These are phyloP conservation scores for Acrobasis repandana DNA, from an alignment of 2,888 invertebrate species.

Conservation along the genomic window DNA sequence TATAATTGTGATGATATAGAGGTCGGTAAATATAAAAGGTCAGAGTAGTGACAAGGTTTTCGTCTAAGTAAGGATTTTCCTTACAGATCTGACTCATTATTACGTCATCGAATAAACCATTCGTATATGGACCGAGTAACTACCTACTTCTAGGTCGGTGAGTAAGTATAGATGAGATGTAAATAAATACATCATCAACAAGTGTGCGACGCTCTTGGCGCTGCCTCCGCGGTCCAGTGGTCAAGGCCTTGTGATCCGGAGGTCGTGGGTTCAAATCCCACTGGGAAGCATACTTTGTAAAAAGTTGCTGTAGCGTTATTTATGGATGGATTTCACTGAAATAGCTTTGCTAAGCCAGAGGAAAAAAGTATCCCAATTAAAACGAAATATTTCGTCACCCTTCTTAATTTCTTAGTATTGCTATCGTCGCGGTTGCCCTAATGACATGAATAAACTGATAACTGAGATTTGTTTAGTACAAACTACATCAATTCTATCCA, in stretches of 20 bases:
- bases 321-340: too few relatives aligned
- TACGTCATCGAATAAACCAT: background rate
- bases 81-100: slow-evolving; percentile 4
- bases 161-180: too few relatives aligned
- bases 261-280: too few relatives aligned
- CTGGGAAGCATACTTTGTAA: too few relatives aligned
- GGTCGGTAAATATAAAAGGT: slow-evolving; percentile 12
- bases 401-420: slow-evolving; percentile 1
- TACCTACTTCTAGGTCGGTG: too few relatives aligned
- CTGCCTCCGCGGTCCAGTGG: too few relatives aligned
- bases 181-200: too few relatives aligned
- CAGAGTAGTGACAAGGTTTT: slow-evolving; percentile 11
- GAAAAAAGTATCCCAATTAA: background rate
- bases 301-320: too few relatives aligned
- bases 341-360: too few relatives aligned
- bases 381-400: background rate
- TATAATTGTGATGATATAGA: background rate
- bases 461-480: background rate
- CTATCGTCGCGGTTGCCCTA: background rate
- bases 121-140: background rate
- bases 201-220: too few relatives aligned
- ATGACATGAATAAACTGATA: background rate
- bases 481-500: too few relatives aligned
- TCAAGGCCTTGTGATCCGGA: too few relatives aligned
- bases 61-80: slow-evolving; percentile 14